Base-by-base conservation (phyloP, 2,888 invertebrate genomes). In the Rutpela maculata region DNA sequence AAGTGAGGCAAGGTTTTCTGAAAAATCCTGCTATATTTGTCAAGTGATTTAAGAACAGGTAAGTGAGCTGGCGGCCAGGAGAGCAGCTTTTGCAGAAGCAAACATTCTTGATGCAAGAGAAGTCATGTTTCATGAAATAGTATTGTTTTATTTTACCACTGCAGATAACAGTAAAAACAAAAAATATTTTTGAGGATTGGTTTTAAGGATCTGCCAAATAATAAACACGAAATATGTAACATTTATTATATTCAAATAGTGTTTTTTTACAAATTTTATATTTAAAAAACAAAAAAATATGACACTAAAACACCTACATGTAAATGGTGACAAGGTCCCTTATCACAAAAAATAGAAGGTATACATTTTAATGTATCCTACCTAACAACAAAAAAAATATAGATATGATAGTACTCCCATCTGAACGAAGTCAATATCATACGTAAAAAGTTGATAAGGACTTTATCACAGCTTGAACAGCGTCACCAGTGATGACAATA, bases 371-470 rank as follows among this genome's bases (percentile, higher is more conserved):
- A 78, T 76, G 78, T 76, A 78, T 56, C 74, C 77, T 79, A 78
- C 78, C 73, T 76, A 77, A 76, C 74, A 81, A 80, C 78, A 83
- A 79, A 83, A 84, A 82, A 80, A 81, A 81, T 73, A 77, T 71
- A 56, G 79, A 89, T 89, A 91, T 91, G 91, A 91, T 91, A 91
- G 91, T 91, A 91, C 91, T 91, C 89, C 91, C 91, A 91, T 91
- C 91, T 90, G 90, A 89, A 90, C 89, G 91, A 91, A 91, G 91
- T 91, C 91, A 91, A 91, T 91, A 91, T 90, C 91, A 91, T 90
- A 90, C 88, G 88, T 87, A 88, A 85, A 85, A 87, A 88, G 89
- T 89, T 89, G 90, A 91, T 90, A 91, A 90, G 90, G 90, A 91
- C 90, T 89, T 88, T 90, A 90, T 91, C 90, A 91, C 90, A 91